Evolutionary conservation across 2,888 invertebrate genomes (phyloP), one percentile per base, ranked within the genome.

Genomic region (Zonitis immaculata): DNA sequence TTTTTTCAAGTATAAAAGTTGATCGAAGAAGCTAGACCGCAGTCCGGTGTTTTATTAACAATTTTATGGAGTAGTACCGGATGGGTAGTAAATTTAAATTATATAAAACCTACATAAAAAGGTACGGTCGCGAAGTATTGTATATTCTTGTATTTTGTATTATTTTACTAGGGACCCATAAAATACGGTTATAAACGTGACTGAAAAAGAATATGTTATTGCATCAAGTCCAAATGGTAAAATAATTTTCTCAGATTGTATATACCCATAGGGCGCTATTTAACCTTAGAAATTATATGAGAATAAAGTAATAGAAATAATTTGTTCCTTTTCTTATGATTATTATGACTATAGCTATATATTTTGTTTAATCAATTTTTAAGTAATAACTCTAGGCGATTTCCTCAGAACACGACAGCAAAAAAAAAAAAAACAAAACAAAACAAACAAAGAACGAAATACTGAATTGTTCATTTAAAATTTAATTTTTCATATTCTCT

Each of bases 241-340:
- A 59, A 60, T 60, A 54, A 60, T 60, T 58, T 58, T 52, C 58
- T 51, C 50, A 50, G 56, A 48, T 57, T 58, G 54, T 46, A 46
- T 44, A n/a, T 53, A 56, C 56, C 54, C 52, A 42, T 9, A 52
- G 49, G 50, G 49, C 48, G 49, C 51, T 26, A 20, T 51, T 51
- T 28, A 12, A 18, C 11, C 14, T 35, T n/a, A n/a, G 3, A 35
- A 35, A 35, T 9, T 35, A 35, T 16, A 35, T 18, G 16, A 35
- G 18, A 35, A 35, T 35, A 18, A 8, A 35, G 9, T 35, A 35
- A 8, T 16, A 35, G 8, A 35, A n/a, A n/a, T n/a, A n/a, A n/a
- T n/a, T n/a, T n/a, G n/a, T n/a, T n/a, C n/a, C n/a, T n/a, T n/a
- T n/a, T n/a, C n/a, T n/a, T n/a, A n/a, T n/a, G n/a, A n/a, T n/a